Conservation (phyloP, 2,888 invertebrate genomes). For the Sphaeridia pumilis region DNA sequence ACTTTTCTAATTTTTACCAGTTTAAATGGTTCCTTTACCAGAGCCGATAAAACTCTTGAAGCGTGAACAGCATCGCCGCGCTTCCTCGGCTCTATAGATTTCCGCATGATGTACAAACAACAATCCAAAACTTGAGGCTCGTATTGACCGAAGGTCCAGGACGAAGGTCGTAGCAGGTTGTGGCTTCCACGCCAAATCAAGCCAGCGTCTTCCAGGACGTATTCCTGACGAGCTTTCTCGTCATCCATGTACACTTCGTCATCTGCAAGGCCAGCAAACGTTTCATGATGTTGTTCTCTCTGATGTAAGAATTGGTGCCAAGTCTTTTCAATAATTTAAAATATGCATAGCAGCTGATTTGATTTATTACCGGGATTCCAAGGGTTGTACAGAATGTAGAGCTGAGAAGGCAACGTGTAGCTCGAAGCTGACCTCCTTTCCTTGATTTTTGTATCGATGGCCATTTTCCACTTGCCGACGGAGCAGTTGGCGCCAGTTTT, state of each 20-base stretch:
- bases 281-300: constrained; percentile 13
- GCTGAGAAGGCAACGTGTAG: constrained; percentile 51
- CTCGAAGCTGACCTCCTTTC: constrained; percentile 55
- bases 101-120: constrained; percentile 56
- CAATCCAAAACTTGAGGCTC: constrained; percentile 58
- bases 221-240: constrained; percentile 56
- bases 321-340: neutral
- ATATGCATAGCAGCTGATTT: neutral
- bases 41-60: constrained; percentile 57
- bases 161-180: too few species aligned
- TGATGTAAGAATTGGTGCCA: too few species aligned
- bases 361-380: constrained; percentile 57
- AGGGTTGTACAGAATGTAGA: constrained; percentile 70
- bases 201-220: constrained; percentile 67
- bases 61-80: constrained; percentile 61
- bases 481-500: constrained; percentile 59
- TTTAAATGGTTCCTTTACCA: constrained; percentile 42
- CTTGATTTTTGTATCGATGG: constrained; percentile 61
- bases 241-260: constrained; percentile 67
- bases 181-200: constrained; percentile 73
- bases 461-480: constrained; percentile 72
- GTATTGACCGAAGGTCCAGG: constrained; percentile 76
- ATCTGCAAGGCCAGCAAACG: constrained; percentile 17
- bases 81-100: constrained; percentile 49
- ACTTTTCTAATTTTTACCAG: neutral